Conservation (phyloP, 1,140 invertebrate species). For the Halesus radiatus region DNA sequence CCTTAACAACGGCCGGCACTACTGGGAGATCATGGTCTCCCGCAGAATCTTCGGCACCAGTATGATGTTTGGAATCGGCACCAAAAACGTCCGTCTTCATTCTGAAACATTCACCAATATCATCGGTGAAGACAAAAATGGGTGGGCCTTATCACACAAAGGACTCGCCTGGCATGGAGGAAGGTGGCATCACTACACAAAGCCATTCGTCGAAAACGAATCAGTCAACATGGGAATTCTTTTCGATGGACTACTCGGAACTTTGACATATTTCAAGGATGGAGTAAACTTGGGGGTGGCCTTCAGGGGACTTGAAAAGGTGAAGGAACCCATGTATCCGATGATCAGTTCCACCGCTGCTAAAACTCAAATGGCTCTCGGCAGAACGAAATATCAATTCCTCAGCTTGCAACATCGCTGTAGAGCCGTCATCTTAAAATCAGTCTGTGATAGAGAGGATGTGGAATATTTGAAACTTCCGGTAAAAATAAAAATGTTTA, state of each 20-base stretch:
- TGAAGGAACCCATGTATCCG: slow-evolving; percentile 78
- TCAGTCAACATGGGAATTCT: slow-evolving; percentile 77
- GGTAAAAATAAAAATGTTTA: slow-evolving; percentile 66
- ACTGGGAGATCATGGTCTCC: slow-evolving; percentile 79
- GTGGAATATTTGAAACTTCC: slow-evolving; percentile 69
- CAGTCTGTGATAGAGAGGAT: slow-evolving; percentile 62
- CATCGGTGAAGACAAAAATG: slow-evolving; percentile 78
- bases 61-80: slow-evolving; percentile 85
- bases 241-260: slow-evolving; percentile 79
- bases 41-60: slow-evolving; percentile 81
- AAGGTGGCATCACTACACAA: slow-evolving; percentile 73
- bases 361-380: slow-evolving; percentile 80
- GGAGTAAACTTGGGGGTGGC: slow-evolving; percentile 75
- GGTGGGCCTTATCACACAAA: slow-evolving; percentile 84
- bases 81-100: slow-evolving; percentile 74
- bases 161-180: slow-evolving; percentile 81
- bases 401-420: slow-evolving; percentile 78
- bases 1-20: slow-evolving; percentile 76
- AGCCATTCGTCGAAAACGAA: slow-evolving; percentile 79
- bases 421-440: slow-evolving; percentile 70
- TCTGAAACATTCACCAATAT: slow-evolving; percentile 79
- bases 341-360: slow-evolving; percentile 82
- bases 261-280: slow-evolving; percentile 82
- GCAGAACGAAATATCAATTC: slow-evolving; percentile 73
- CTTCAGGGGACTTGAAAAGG: slow-evolving; percentile 70